Conservation (phyloP, 2,113 vertebrate genomes). For the Pteronura brasiliensis region DNA sequence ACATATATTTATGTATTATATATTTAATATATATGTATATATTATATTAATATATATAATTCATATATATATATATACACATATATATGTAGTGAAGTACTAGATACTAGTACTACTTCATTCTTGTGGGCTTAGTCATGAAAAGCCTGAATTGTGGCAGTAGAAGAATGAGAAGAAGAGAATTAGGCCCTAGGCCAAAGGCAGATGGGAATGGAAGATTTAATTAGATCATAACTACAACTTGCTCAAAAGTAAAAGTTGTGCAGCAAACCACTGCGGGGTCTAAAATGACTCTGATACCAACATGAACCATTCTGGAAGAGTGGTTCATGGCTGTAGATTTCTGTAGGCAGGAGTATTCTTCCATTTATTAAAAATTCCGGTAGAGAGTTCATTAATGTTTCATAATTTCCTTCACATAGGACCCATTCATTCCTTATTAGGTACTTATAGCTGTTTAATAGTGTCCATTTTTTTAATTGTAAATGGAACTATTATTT, state of each 20-base stretch:
- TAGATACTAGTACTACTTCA: not conserved
- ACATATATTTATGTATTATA: no score
- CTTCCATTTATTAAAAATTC: not conserved
- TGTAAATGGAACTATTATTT: not conserved
- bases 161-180: not conserved
- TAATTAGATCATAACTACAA: not conserved
- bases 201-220: not conserved
- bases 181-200: not conserved
- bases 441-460: not conserved
- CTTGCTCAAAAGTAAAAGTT: not conserved
- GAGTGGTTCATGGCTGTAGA: accelerated
- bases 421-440: not conserved
- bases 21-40: no score
- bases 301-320: not conserved
- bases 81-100: no score
- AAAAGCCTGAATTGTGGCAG: not conserved
- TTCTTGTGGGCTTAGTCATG: not conserved
- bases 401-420: not conserved
- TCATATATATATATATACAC: no score
- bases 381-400: not conserved
- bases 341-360: not conserved
- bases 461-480: not conserved
- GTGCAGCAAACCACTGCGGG: not conserved
- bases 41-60: no score
- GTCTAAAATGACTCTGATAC: not conserved